Conservation (phyloP, 2,888 invertebrate species). For the Hylaea fasciaria region DNA sequence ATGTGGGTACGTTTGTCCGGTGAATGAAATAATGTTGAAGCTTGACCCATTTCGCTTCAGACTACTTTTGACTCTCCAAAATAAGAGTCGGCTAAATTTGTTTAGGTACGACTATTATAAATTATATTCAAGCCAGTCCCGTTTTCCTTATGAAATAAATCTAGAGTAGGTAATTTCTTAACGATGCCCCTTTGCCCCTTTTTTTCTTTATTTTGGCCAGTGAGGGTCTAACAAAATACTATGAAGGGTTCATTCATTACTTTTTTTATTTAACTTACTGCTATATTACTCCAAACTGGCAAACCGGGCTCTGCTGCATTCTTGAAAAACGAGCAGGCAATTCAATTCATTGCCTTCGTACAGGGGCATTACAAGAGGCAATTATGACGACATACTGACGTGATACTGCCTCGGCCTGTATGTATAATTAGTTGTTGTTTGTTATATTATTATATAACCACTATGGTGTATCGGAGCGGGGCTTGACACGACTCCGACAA, state of each 20-base stretch:
- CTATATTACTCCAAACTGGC: constrained; percentile 61
- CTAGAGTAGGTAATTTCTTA: constrained; percentile 53
- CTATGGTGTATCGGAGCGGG: constrained; percentile 54
- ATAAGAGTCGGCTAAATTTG: constrained; percentile 53
- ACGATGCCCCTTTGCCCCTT: constrained; percentile 46
- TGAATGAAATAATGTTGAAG: constrained; percentile 38
- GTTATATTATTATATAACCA: constrained; percentile 64
- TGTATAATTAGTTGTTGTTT: constrained; percentile 46
- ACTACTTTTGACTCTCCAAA: constrained; percentile 49
- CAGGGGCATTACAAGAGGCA: constrained; percentile 57
- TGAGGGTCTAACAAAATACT: constrained; percentile 19
- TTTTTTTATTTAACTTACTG: no score
- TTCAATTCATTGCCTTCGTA: constrained; percentile 57
- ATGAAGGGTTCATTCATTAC: constrained; percentile 52
- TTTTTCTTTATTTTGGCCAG: constrained; percentile 46
- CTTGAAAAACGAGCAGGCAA: constrained; percentile 52
- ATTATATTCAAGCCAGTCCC: constrained; percentile 47
- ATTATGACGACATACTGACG: constrained; percentile 73
- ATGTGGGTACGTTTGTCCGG: constrained; percentile 31
- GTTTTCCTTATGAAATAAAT: constrained; percentile 53
- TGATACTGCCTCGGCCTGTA: constrained; percentile 65
- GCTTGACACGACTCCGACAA: constrained; percentile 57
- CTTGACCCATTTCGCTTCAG: constrained; percentile 41
- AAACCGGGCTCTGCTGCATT: constrained; percentile 54
- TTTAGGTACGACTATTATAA: constrained; percentile 51